Percentiles rank a stretch among this genome's conserved stretches.
Evolutionary conservation across 2,888 invertebrate genomes (phyloP).

Genomic region (Agrotis puta): DNA sequence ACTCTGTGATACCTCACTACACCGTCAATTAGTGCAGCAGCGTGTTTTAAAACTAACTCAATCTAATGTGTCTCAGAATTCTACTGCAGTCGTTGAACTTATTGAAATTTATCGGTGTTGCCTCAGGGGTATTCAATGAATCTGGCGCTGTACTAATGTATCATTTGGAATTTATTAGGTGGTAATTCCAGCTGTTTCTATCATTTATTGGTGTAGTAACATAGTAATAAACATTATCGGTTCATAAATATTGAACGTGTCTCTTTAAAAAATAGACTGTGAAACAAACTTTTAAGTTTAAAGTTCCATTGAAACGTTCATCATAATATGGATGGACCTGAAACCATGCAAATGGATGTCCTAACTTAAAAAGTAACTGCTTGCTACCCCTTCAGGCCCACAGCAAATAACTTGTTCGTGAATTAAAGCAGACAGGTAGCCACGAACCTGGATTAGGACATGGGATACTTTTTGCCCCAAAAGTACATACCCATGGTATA

Average conservation of each 20-base stretch:
- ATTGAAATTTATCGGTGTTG: slow-evolving; percentile 52
- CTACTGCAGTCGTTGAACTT: slow-evolving; percentile 50
- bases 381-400: no score
- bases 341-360: no score
- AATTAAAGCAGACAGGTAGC: no score
- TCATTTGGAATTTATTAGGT: slow-evolving; percentile 50
- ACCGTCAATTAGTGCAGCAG: slow-evolving; percentile 54
- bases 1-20: slow-evolving; percentile 28
- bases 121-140: slow-evolving; percentile 48
- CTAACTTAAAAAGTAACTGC: no score
- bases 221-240: slow-evolving; percentile 18
- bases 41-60: slow-evolving; percentile 52
- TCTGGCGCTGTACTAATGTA: slow-evolving; percentile 46
- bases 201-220: slow-evolving; percentile 45
- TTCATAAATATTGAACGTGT: slow-evolving; percentile 14
- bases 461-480: no score
- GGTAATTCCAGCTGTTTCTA: slow-evolving; percentile 43
- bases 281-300: not conserved
- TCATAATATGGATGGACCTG: no score
- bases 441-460: no score
- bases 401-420: no score
- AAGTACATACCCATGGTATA: no score
- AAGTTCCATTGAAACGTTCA: no score
- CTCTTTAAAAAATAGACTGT: not conserved
- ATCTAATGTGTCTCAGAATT: slow-evolving; percentile 40